Base-by-base conservation (phyloP, 2,113 vertebrate genomes). In the Eurypyga helias region DNA sequence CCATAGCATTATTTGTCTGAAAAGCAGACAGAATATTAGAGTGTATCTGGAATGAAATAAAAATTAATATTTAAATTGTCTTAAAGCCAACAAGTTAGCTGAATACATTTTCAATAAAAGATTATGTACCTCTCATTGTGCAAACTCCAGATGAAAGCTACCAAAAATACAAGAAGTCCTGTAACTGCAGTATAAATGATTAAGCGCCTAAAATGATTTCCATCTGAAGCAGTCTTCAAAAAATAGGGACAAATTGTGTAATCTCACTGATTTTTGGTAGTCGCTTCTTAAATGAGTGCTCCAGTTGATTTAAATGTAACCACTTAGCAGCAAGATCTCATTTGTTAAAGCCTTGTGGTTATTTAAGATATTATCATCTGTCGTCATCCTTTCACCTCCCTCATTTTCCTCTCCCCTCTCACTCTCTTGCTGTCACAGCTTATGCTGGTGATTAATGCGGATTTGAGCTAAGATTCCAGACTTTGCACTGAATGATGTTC, bases 321-420 rank as follows among this genome's bases (percentile, higher is more conserved):
- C 93, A 67, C 88, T 97, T 91, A 92, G 83, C 80, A 94, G 76
- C 0, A 82, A 58, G 76, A 75, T 84, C 89, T 77, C 81, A 82
- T 96, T 94, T 96, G 91, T 95, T 89, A 95, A 78, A 93, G 69
- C 61, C 65, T 84, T 84, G 73, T 84, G 93, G 73, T 97, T 94
- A 64, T 94, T 95, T 95, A 93, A 96, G 94, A 91, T 96, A 36
- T 31, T 95, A 95, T 93, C 77, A 72, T 94, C 89, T 96, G 89
- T 97, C 91, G 96, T 95, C 96, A 95, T 96, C 48, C 77, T 92
- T 96, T 95, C 64, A 84, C 87, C 80, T 95, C 87, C 81, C 45
- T 95, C 65, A 28, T 93, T 93, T 87, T 96, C 87, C 48, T 89
- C 73, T 82, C 65, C 16, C 11, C 43, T 89, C 77, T 94, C 55